These are phyloP conservation scores for Mastigias papua DNA, from an alignment of 30 jellyfish, hydroid and myxozoan genomes.

Conservation along the genomic window DNA sequence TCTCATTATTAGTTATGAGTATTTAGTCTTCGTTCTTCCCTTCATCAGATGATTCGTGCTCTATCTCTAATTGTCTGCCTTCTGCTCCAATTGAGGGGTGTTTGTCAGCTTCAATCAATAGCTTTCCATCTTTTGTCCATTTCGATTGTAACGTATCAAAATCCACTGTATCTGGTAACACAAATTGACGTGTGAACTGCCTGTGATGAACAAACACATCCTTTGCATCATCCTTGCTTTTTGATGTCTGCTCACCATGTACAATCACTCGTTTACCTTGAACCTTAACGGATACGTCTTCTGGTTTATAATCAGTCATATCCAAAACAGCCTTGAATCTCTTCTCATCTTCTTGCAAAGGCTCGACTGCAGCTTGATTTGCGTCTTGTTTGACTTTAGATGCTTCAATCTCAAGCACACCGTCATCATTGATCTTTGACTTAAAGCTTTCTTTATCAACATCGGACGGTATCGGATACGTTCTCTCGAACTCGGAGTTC, in stretches of 20 bases:
- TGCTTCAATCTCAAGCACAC: constrained; percentile 70
- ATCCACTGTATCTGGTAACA: constrained; percentile 59
- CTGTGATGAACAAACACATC: constrained; percentile 58
- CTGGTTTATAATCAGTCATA: constrained; percentile 70
- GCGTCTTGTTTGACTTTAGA: constrained; percentile 9
- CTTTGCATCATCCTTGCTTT: constrained; percentile 35
- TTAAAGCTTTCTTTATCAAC: too few species aligned
- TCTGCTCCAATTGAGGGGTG: constrained; percentile 44
- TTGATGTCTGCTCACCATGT: constrained; percentile 53
- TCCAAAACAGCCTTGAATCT: constrained; percentile 53
- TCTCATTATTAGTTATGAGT: too few species aligned
- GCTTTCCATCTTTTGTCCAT: constrained; percentile 48
- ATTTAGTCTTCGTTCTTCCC: too few species aligned
- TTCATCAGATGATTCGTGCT: too few species aligned
- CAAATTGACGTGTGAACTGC: constrained; percentile 50
- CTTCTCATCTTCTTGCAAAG: constrained; percentile 17
- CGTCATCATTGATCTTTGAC: constrained; percentile 64
- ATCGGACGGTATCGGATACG: too few species aligned
- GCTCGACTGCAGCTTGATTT: too few species aligned
- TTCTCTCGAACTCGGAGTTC: too few species aligned
- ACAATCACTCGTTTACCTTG: constrained; percentile 52
- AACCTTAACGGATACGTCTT: constrained; percentile 70
- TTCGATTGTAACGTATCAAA: constrained; percentile 51
- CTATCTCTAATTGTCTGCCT: constrained; percentile 32
- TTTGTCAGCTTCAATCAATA: constrained; percentile 73